Conservation (phyloP, 1,140 invertebrate species). For the Dreissena polymorpha region DNA sequence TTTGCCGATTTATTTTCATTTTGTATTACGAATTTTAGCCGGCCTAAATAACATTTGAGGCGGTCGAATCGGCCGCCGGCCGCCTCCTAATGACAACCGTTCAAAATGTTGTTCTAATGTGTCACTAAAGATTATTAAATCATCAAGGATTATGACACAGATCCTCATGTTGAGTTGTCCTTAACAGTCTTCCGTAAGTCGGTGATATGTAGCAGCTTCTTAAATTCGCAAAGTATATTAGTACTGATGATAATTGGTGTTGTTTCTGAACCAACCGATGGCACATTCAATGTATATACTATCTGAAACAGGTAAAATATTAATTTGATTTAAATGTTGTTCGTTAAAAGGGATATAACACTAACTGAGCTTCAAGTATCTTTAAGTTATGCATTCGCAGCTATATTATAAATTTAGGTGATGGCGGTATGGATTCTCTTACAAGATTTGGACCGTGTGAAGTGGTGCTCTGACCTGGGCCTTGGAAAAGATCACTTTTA, state of each 20-base stretch:
- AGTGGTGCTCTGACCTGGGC: constrained; percentile 5
- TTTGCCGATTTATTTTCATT: no score
- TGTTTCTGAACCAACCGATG: no score
- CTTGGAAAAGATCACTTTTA: neutral
- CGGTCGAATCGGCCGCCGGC: no score
- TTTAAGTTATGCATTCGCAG: constrained; percentile 3
- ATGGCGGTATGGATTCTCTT: neutral
- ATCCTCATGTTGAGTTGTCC: no score
- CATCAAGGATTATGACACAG: neutral
- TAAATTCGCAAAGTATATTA: no score
- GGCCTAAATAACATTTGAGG: no score
- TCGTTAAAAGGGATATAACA: constrained; percentile 36
- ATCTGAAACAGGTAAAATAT: neutral
- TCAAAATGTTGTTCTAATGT: neutral
- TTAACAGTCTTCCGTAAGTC: no score
- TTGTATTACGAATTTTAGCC: no score
- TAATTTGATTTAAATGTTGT: neutral
- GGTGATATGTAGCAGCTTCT: no score
- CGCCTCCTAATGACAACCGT: no score
- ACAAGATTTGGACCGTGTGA: neutral
- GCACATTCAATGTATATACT: constrained; percentile 51
- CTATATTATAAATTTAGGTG: neutral
- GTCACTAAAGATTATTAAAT: neutral
- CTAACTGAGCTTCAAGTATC: constrained; percentile 39
- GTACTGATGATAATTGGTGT: no score